A percentile compares a stretch with the other conserved stretches of the same genome.
Conservation (phyloP, 2,113 vertebrate genomes). For the Seriola dumerili region DNA sequence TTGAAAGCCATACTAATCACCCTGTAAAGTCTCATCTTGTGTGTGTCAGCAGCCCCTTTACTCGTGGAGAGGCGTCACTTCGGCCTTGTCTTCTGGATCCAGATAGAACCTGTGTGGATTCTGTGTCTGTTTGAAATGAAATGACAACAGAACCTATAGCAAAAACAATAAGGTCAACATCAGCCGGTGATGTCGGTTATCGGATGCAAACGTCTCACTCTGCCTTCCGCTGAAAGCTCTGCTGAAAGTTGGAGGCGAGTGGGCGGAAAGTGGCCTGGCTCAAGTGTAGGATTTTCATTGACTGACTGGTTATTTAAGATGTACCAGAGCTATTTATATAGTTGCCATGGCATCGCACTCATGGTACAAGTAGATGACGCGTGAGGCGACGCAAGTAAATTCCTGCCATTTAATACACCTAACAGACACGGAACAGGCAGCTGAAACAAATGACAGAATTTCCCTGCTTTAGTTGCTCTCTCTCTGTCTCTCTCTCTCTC, state of each 20-base stretch:
- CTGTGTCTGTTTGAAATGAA: not conserved
- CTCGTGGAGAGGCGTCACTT: not conserved
- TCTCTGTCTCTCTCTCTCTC: too few species aligned
- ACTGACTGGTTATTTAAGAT: constrained; percentile 69
- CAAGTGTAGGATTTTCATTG: constrained; percentile 62
- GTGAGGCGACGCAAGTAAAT: constrained; percentile 39
- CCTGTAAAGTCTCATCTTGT: not conserved
- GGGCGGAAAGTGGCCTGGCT: constrained; percentile 43
- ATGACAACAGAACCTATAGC: not conserved
- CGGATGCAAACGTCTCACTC: not conserved
- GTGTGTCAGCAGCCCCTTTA: too few species aligned
- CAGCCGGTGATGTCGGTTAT: not conserved
- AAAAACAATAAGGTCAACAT: not conserved
- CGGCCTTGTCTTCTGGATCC: not conserved
- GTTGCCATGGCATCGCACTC: constrained; percentile 65
- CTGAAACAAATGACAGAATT: constrained; percentile 2
- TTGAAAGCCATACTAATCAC: not conserved
- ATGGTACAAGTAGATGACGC: constrained; percentile 55
- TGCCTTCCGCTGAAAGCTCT: constrained; percentile 12
- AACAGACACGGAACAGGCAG: constrained; percentile 9
- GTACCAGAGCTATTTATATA: constrained; percentile 65
- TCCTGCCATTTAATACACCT: constrained; percentile 26
- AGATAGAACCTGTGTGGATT: not conserved
- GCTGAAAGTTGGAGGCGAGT: constrained; percentile 40
- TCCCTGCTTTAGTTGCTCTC: not conserved